These are phyloP conservation scores for Anoplolepis gracilipes DNA, from an alignment of 1,140 invertebrate species.

Conservation along the genomic window DNA sequence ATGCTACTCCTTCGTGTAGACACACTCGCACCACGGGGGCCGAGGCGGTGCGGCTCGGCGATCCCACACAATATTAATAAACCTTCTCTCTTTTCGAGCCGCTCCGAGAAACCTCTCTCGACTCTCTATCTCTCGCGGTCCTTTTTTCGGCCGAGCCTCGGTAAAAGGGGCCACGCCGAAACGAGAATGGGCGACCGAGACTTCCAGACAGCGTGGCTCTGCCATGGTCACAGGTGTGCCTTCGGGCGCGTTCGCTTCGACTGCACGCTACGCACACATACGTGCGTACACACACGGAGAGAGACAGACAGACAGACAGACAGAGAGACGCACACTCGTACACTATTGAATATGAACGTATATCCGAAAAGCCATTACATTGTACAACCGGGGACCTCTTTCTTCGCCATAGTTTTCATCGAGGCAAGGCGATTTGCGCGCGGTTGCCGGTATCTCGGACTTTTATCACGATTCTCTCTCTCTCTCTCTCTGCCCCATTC, in stretches of 20 bases:
- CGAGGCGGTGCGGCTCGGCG: conserved; percentile 10
- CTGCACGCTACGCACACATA: conserved; percentile 8
- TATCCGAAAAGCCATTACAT: conserved; percentile 44
- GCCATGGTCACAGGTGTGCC: conserved; percentile 64
- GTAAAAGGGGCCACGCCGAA: conserved; percentile 56
- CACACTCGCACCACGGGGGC: conserved; percentile 20
- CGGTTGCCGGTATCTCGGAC: conserved; percentile 22
- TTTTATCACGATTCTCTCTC: conserved; percentile 39
- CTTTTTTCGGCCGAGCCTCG: conserved; percentile 53
- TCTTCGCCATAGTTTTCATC: conserved; percentile 22
- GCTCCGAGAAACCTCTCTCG: conserved; percentile 10
- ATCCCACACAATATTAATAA: conserved; percentile 61
- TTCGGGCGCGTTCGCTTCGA: conserved; percentile 50
- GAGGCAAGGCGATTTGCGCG: neutral
- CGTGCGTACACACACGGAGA: too few species aligned
- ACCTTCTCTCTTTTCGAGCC: conserved; percentile 41
- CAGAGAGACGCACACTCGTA: too few species aligned
- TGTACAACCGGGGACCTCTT: conserved; percentile 9
- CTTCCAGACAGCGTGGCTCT: conserved; percentile 68
- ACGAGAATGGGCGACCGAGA: conserved; percentile 58
- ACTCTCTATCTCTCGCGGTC: conserved; percentile 53
- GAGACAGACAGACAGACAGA: too few species aligned
- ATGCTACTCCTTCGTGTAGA: conserved; percentile 37
- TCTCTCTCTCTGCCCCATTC: neutral
- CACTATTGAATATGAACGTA: conserved; percentile 3